Percentiles rank a stretch among this genome's conserved stretches.
Conservation (phyloP, 2,888 invertebrate species). For the Acanthacorydalis orientalis region DNA sequence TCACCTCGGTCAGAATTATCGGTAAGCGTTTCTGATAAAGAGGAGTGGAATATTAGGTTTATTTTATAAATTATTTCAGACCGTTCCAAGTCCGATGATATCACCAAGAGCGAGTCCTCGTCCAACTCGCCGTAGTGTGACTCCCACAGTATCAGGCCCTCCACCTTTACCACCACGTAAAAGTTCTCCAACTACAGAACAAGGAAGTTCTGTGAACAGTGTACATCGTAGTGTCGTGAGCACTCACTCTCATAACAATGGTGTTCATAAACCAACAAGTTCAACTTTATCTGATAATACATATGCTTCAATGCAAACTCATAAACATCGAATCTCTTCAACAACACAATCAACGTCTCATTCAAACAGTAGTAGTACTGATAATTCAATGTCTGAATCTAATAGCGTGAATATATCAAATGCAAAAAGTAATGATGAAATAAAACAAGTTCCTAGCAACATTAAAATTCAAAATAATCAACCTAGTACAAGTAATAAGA, state of each 20-base stretch:
- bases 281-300: constrained; percentile 9
- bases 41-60: no score
- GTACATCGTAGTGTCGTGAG: constrained; percentile 11
- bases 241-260: constrained; percentile 9
- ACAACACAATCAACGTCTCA: constrained; percentile 4
- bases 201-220: constrained; percentile 14
- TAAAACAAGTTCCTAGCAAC: neutral
- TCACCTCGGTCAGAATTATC: constrained; percentile 31
- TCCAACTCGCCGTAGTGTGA: constrained; percentile 22
- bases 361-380: constrained; percentile 9
- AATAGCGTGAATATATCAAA: neutral
- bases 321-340: neutral
- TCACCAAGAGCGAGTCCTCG: constrained; percentile 41
- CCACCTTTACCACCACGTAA: constrained; percentile 48
- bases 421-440: neutral
- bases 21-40: constrained; percentile 16
- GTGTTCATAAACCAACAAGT: constrained; percentile 6
- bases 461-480: neutral
- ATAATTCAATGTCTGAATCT: neutral
- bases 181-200: constrained; percentile 31
- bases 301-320: constrained; percentile 1
- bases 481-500: constrained; percentile 8
- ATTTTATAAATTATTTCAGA: constrained; percentile 17
- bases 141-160: constrained; percentile 25
- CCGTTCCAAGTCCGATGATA: constrained; percentile 34